Conservation (phyloP, 1,140 invertebrate genomes). For the Heliconius hewitsoni region DNA sequence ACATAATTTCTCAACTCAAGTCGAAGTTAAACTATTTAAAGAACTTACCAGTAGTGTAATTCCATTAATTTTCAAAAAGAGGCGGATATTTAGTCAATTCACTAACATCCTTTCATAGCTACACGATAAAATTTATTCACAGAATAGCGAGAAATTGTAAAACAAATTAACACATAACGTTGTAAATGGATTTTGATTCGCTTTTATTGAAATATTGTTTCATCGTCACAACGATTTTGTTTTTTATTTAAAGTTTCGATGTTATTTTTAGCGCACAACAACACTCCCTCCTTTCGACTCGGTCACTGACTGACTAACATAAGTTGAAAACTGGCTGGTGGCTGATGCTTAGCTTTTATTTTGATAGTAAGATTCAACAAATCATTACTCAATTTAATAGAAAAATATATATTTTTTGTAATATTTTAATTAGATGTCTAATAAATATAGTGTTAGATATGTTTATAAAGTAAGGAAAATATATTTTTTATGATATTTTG, state of each 20-base stretch:
- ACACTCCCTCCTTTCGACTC: conserved; percentile 40
- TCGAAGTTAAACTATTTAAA: conserved; percentile 8
- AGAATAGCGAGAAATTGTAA: conserved; percentile 43
- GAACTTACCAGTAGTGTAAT: conserved; percentile 54
- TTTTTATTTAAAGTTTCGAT: conserved; percentile 45
- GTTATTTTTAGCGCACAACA: conserved; percentile 53
- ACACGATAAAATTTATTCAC: conserved; percentile 48
- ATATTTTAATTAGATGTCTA: too few species aligned
- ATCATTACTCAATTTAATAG: not conserved
- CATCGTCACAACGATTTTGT: conserved; percentile 50
- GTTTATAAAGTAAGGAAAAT: not conserved
- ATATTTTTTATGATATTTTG: not conserved
- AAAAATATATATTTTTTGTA: not conserved
- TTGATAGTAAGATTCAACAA: not conserved
- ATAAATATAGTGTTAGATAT: too few species aligned
- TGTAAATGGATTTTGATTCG: not conserved
- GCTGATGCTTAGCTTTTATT: not conserved
- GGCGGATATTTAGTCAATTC: conserved; percentile 42
- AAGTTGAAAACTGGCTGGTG: conserved; percentile 1
- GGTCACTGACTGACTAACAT: conserved; percentile 43
- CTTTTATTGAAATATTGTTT: conserved; percentile 43
- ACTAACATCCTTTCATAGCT: conserved; percentile 55
- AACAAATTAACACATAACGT: conserved; percentile 8
- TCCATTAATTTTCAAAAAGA: conserved; percentile 55
- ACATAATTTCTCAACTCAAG: not conserved